These are phyloP conservation scores for Mesoclemmys tuberculata DNA, from an alignment of 2,113 vertebrate genomes.

Conservation along the genomic window DNA sequence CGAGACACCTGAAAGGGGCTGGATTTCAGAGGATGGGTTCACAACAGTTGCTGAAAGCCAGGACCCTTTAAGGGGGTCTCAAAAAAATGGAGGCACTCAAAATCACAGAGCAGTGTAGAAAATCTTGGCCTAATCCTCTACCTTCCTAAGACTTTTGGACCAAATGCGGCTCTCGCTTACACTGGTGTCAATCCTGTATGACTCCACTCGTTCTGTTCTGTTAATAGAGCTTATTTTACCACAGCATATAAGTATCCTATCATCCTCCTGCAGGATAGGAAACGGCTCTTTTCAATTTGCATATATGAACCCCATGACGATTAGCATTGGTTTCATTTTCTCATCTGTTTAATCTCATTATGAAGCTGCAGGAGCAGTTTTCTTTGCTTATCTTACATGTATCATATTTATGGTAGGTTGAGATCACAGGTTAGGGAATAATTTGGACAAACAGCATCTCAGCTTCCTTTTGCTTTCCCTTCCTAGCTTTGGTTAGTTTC, in stretches of 20 bases:
- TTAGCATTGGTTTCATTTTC: neutral
- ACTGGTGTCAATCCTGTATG: neutral
- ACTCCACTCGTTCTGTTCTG: neutral
- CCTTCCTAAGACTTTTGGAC: neutral
- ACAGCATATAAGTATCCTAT: fast-evolving
- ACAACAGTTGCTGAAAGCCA: neutral
- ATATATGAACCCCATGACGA: neutral
- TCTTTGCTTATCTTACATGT: neutral
- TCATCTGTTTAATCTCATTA: neutral
- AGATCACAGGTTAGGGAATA: neutral
- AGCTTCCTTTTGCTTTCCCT: fast-evolving
- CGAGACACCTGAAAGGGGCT: neutral
- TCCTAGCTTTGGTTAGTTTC: neutral
- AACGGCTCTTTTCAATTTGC: neutral
- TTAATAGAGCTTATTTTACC: neutral
- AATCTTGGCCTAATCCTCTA: fast-evolving
- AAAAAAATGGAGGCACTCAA: neutral
- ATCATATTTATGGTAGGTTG: neutral
- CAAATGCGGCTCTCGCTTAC: neutral
- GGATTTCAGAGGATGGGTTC: neutral
- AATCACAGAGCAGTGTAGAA: neutral
- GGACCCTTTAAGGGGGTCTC: neutral
- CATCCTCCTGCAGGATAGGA: neutral
- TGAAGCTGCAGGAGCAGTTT: neutral
- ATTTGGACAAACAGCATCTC: neutral